These are phyloP conservation scores for Steatornis caripensis DNA, from an alignment of 2,113 vertebrate genomes.

Conservation along the genomic window DNA sequence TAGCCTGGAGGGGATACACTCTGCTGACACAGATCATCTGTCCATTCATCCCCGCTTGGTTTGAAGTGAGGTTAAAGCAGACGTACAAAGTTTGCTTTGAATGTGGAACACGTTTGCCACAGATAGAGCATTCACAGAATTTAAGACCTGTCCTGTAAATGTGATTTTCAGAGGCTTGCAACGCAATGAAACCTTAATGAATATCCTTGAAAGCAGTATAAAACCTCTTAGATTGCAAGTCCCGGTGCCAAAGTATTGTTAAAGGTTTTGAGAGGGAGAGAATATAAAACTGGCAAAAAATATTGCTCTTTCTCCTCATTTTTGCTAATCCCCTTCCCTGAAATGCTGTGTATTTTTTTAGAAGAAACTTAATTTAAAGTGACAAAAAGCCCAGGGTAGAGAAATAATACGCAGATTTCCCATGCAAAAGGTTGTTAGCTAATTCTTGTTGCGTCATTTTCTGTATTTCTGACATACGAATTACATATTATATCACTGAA, in stretches of 20 bases:
- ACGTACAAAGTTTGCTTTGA: not conserved
- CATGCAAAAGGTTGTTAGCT: not conserved
- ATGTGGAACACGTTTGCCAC: not conserved
- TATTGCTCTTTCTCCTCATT: not conserved
- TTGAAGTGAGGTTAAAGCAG: not conserved
- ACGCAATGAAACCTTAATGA: slow-evolving; percentile 31
- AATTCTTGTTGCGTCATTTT: not conserved
- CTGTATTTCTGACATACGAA: not conserved
- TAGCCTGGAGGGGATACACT: not conserved
- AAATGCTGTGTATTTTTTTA: not conserved
- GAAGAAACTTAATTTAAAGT: not conserved
- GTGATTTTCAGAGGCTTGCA: slow-evolving; percentile 39
- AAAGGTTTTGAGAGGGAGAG: not conserved
- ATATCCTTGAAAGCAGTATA: slow-evolving; percentile 13
- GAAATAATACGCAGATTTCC: not conserved
- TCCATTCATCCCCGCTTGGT: not conserved
- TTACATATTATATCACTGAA: not conserved
- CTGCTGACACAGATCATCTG: not conserved
- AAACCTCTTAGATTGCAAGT: not conserved
- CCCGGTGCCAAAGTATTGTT: not conserved
- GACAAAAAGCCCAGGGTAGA: not conserved
- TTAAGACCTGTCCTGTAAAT: slow-evolving; percentile 14
- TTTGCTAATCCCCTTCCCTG: not conserved
- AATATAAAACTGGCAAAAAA: slow-evolving; percentile 1
- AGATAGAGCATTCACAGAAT: not conserved